Evolutionary conservation across 2,797 vertebrate species (phyloP).

Genomic region (Molossus alvarezi): DNA sequence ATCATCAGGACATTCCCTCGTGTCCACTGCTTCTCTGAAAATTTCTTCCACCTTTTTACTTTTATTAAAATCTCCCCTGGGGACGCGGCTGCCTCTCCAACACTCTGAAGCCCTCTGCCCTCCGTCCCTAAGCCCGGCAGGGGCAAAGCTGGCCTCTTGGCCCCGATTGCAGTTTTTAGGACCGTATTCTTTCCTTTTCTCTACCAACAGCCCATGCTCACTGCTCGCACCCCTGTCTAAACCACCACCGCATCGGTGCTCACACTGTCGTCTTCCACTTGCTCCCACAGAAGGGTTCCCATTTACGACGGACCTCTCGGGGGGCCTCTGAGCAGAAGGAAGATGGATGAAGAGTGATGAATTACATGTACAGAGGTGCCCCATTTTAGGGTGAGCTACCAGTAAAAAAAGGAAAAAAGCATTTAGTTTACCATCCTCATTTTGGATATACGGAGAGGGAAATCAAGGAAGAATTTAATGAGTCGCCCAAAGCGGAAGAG

Average conservation of each 20-base stretch:
- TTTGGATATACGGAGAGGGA: no score
- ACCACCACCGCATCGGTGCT: no score
- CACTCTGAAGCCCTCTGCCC: not conserved
- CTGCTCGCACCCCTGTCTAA: no score
- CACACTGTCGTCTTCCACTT: no score
- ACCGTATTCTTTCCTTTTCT: slow-evolving; percentile 1
- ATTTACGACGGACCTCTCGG: no score
- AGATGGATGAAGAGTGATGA: no score
- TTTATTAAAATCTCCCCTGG: not conserved
- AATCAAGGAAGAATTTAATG: not conserved
- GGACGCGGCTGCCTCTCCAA: not conserved
- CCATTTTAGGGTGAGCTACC: no score
- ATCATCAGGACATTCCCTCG: not conserved
- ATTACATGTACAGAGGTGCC: no score
- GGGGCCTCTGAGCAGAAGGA: no score
- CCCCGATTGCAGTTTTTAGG: not conserved
- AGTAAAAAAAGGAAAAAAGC: no score
- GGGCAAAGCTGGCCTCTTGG: not conserved
- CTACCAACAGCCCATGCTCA: not conserved
- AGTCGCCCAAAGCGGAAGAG: not conserved
- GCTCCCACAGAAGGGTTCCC: no score
- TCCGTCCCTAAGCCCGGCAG: not conserved
- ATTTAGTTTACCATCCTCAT: no score
- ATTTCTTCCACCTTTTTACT: slow-evolving; percentile 26
- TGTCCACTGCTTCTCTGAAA: slow-evolving; percentile 26